Evolutionary conservation across 2,797 vertebrate species (phyloP).

Genomic region (Chaenodraco wilsoni): DNA sequence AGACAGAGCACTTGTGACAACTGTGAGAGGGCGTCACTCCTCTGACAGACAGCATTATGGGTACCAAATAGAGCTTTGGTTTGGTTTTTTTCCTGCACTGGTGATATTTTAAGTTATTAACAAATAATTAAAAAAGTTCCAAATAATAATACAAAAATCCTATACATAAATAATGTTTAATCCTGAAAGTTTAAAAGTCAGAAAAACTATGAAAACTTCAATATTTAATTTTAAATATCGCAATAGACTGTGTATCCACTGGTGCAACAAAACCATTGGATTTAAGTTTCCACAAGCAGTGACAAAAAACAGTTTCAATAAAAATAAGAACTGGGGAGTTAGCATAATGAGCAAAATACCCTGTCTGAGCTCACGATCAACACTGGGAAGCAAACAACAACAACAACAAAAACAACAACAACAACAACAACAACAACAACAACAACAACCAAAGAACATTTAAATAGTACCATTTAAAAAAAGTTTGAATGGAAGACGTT

Average conservation of each 20-base stretch:
- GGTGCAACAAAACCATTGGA: neutral
- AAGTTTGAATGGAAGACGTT: neutral
- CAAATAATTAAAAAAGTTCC: neutral
- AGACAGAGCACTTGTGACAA: slow-evolving; percentile 80
- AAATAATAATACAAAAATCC: neutral
- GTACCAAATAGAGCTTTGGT: slow-evolving; percentile 51
- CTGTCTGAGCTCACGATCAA: neutral
- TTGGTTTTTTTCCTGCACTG: slow-evolving; percentile 3
- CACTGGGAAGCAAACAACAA: neutral
- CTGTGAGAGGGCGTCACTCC: slow-evolving; percentile 78
- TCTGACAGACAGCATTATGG: slow-evolving; percentile 71
- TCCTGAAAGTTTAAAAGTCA: neutral
- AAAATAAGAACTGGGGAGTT: neutral
- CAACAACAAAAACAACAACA: neutral
- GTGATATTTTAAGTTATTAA: slow-evolving; percentile 23
- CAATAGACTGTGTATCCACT: neutral
- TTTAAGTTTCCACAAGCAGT: neutral
- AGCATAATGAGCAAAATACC: neutral
- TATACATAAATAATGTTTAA: neutral
- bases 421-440: neutral
- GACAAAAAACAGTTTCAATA: neutral
- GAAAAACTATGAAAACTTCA: neutral
- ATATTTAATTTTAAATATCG: neutral
- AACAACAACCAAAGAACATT: neutral
- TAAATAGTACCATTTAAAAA: neutral